These are phyloP conservation scores for Stramonita haemastoma DNA, from an alignment of 2,888 invertebrate species.

Conservation along the genomic window DNA sequence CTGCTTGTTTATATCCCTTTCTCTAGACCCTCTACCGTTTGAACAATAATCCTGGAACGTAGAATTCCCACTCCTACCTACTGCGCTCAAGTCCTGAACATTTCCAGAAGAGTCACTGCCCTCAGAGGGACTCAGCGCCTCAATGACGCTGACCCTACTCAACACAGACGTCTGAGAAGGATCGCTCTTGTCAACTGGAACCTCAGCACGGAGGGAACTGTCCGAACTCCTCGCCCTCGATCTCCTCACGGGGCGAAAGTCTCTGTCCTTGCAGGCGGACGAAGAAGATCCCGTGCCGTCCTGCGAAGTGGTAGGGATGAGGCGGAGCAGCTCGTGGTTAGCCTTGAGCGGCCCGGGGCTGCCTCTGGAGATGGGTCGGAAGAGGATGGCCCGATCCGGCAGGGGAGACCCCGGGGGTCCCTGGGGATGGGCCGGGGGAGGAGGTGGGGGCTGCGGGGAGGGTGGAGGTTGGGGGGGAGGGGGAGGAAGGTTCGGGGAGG, in stretches of 20 bases:
- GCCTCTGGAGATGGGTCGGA: conserved; percentile 16
- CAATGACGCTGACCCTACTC: conserved; percentile 21
- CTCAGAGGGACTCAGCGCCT: neutral
- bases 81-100: neutral
- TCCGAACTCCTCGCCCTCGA: conserved; percentile 15
- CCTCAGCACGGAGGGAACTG: neutral
- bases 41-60: no score
- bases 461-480: neutral
- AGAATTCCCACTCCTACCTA: neutral
- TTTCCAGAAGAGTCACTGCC: neutral
- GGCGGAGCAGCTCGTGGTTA: conserved; percentile 28
- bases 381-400: conserved; percentile 19
- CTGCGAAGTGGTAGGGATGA: neutral
- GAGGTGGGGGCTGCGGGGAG: neutral
- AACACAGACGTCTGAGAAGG: neutral
- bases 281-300: neutral
- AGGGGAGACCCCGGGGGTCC: conserved; percentile 29
- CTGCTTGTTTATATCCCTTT: neutral
- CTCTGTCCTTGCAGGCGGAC: neutral
- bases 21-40: no score
- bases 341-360: conserved; percentile 14
- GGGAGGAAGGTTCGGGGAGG: neutral
- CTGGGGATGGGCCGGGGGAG: neutral
- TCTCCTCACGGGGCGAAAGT: neutral
- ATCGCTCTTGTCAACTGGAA: no score